Base-by-base conservation (phyloP, 1,140 invertebrate species). In the Drosophila nigromelanica region DNA sequence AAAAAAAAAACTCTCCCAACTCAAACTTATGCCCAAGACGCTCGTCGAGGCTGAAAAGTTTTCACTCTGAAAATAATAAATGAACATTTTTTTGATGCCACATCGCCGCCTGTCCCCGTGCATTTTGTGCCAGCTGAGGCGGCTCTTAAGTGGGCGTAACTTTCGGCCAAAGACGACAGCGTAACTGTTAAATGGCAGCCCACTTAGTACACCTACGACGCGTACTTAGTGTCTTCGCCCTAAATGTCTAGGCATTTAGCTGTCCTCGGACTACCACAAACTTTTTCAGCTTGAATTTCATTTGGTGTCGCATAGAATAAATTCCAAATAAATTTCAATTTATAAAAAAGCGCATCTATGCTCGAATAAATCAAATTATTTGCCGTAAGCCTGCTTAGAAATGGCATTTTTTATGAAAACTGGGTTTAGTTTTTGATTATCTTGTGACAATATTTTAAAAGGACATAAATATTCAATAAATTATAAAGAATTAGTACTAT, bases 11-110 rank as follows among this genome's bases (percentile, higher is more conserved):
- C n/a, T 33, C 11, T 45, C 55, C 14, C 10, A 43, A 27, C 35
- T 24, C 18, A 21, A 59, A 68, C 63, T 60, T 60, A 45, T 52
- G 35, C 55, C 64, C 56, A 27, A 42, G 40, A 56, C 71, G 18
- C 58, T 60, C 40, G 33, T 74, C 52, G 62, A 62, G 59, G 73
- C 70, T 76, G 75, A 86, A 81, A 86, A 86, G 43, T 87, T 87
- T 86, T 39, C 61, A 59, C 64, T 58, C 47, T 14, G 62, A 76
- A 86, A 78, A 78, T 86, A 87, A 86, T 86, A 82, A 86, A 71
- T 77, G 78, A 78, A 82, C 62, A 73, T 76, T 24, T 87, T 78
- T 81, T 40, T 62, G 47, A 59, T 68, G 55, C 67, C 63, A 52
- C 11, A 21, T 14, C 18, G 12, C 27, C 27, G 12, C 5, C 39